Evolutionary conservation across 2,888 invertebrate species (phyloP), one percentile per base, ranked within the genome.

Genomic region (Epistrophella euchroma): DNA sequence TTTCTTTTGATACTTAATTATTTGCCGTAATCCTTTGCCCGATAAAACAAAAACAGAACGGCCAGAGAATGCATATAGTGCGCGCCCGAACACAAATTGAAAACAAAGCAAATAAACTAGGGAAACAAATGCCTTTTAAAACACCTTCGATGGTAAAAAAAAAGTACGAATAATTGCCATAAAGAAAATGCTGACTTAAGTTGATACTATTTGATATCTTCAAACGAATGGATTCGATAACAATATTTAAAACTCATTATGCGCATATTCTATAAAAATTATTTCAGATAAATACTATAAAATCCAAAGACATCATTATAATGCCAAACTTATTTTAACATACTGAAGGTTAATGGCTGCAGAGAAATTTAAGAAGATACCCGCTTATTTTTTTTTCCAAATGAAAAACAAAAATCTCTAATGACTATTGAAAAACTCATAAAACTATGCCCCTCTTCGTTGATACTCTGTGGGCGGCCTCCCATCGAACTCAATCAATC

Each of bases 401-500:
- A 35, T 35, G 3, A 58, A 22, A 60, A 22, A 37, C 28, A 32
- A 47, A 66, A 19, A 32, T 15, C 5, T 47, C 10, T 35, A 50
- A 68, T 68, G 19, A 68, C 25, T 19, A 2, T 50, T 19, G 10
- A 50, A 28, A 37, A 64, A 64, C 10, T 10, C 15, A 43, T 22
- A 17, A 62, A 28, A 43, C 22, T 45, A 11, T 43, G 43, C 11
- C 40, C 13, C 3, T 4, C 11, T 28, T 64, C 40, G 37, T 25
- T 68, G 35, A 6, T 6, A 37, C 68, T 52, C 64, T 19, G 68
- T 68, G 68, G 68, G 68, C 50, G 68, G 52, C 73, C 77, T 52
- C 6, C 43, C 6, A 6, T 64, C 40, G 70, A 37, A 64, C 52
- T 56, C 74, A n/a, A 78, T 78, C 64, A 64, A 71, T 83, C 28